A percentile compares a stretch with the other conserved stretches of the same genome.
Conservation (phyloP, 2,888 invertebrate species). For the Nebria brevicollis region DNA sequence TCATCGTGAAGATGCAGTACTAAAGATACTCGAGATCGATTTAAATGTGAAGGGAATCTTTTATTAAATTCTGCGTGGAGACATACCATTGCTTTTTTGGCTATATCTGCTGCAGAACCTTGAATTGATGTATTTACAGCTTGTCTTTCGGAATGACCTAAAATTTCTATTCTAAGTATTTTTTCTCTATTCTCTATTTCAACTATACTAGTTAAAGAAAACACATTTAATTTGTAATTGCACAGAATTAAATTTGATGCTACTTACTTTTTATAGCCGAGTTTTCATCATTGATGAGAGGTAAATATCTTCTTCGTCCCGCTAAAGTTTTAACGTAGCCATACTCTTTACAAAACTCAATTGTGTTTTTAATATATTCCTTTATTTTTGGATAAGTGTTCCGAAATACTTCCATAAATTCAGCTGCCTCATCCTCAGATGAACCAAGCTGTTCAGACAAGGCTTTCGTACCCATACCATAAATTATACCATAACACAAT, state of each 20-base stretch:
- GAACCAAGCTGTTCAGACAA: slow-evolving; percentile 83
- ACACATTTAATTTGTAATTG: too few species aligned
- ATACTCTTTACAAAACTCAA: slow-evolving; percentile 70
- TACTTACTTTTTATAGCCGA: slow-evolving; percentile 69
- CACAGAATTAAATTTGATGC: too few species aligned
- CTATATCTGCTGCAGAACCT: slow-evolving; percentile 96
- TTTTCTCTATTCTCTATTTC: neutral
- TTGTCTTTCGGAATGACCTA: slow-evolving; percentile 91
- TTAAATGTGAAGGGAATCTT: slow-evolving; percentile 58
- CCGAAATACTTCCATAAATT: slow-evolving; percentile 85
- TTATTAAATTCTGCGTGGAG: slow-evolving; percentile 72
- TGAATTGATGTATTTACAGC: slow-evolving; percentile 96
- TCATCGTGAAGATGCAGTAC: slow-evolving; percentile 97
- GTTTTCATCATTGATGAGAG: slow-evolving; percentile 74
- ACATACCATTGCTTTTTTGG: slow-evolving; percentile 88
- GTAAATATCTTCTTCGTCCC: slow-evolving; percentile 81
- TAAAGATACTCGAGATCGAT: slow-evolving; percentile 68
- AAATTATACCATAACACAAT: slow-evolving; percentile 96
- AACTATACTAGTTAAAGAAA: too few species aligned
- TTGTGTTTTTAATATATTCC: slow-evolving; percentile 68
- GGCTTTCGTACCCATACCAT: slow-evolving; percentile 92
- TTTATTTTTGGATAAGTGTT: slow-evolving; percentile 78
- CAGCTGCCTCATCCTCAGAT: slow-evolving; percentile 79
- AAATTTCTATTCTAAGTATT: slow-evolving; percentile 33
- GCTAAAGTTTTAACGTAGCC: slow-evolving; percentile 88